These are phyloP conservation scores for Haliclona indistincta DNA, from an alignment of 37 sponge, comb jelly and placozoan species.

Conservation along the genomic window DNA sequence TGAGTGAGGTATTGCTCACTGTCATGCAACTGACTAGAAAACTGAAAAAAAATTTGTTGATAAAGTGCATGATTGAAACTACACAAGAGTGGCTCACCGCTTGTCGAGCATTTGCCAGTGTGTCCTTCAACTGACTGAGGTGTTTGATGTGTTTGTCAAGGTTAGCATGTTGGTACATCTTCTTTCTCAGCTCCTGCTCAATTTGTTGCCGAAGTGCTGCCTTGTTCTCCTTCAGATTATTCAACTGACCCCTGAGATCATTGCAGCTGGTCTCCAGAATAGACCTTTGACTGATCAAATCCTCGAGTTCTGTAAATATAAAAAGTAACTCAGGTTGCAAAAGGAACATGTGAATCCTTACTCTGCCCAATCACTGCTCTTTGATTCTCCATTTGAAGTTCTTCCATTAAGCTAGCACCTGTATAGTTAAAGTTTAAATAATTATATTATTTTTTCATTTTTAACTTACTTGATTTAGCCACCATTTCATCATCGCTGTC, in stretches of 20 bases:
- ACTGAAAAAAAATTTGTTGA: not conserved
- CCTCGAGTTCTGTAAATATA: slow-evolving; percentile 7
- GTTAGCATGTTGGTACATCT: not conserved
- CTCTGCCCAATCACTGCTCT: not conserved
- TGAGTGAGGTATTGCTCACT: not conserved
- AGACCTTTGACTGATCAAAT: not conserved
- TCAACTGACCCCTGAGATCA: not conserved
- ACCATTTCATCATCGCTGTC: slow-evolving; percentile 13
- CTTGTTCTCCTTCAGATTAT: not conserved
- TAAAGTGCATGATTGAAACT: no score
- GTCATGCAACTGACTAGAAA: not conserved
- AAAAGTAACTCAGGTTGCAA: not conserved
- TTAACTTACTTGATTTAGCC: slow-evolving; percentile 25
- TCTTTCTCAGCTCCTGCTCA: slow-evolving; percentile 1
- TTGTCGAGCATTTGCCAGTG: not conserved
- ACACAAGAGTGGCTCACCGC: not conserved
- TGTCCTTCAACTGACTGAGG: not conserved
- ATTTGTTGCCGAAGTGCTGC: not conserved
- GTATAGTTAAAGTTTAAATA: not conserved
- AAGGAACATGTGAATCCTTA: not conserved
- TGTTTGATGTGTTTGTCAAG: slow-evolving; percentile 1
- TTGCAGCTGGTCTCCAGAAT: slow-evolving; percentile 9
- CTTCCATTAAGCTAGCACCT: slow-evolving; percentile 54
- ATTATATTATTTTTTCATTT: no score
- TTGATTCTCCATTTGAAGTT: slow-evolving; percentile 11